Evolutionary conservation across 2,888 invertebrate genomes (phyloP).

Genomic region (Holacanthella duospinosa): DNA sequence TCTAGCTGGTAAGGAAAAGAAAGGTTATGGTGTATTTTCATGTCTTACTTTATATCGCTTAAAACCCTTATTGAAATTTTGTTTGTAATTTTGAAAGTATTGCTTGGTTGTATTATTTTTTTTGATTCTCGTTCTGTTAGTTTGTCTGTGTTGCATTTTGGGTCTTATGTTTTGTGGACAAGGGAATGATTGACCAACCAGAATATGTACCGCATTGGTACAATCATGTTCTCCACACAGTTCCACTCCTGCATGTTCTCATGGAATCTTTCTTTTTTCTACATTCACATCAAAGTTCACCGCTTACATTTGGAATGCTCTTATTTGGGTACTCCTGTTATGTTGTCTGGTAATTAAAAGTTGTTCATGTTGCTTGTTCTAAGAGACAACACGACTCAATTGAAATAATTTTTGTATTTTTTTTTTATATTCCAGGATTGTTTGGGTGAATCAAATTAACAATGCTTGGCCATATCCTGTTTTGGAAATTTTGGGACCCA

Average conservation of each 20-base stretch:
- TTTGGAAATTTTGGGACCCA: conserved; percentile 62
- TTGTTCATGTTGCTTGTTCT: not conserved
- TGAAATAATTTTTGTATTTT: not conserved
- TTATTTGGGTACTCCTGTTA: conserved; percentile 23
- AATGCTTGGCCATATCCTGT: conserved; percentile 89
- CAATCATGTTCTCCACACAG: conserved; percentile 83
- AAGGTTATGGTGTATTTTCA: conserved; percentile 7
- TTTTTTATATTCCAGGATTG: conserved; percentile 46
- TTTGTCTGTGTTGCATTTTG: conserved; percentile 83
- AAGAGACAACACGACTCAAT: not conserved
- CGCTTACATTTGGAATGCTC: conserved; percentile 19
- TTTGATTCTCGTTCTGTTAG: conserved; percentile 39
- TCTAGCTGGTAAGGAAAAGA: conserved; percentile 55
- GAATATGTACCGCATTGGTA: conserved; percentile 78
- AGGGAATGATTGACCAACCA: conserved; percentile 77
- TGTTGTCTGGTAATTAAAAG: conserved; percentile 26
- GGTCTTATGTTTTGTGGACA: conserved; percentile 74
- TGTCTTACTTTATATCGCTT: not conserved
- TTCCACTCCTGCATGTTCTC: conserved; percentile 26
- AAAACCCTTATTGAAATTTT: not conserved
- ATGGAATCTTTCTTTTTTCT: conserved; percentile 20
- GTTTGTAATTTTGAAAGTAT: not conserved
- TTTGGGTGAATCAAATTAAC: conserved; percentile 59
- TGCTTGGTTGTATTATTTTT: not conserved
- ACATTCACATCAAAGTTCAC: conserved; percentile 19